Percentiles rank a stretch among this genome's conserved stretches.
phyloP scores from a whole-genome alignment of 2,888 invertebrate species.

The Physocephala rufipes region DNA sequence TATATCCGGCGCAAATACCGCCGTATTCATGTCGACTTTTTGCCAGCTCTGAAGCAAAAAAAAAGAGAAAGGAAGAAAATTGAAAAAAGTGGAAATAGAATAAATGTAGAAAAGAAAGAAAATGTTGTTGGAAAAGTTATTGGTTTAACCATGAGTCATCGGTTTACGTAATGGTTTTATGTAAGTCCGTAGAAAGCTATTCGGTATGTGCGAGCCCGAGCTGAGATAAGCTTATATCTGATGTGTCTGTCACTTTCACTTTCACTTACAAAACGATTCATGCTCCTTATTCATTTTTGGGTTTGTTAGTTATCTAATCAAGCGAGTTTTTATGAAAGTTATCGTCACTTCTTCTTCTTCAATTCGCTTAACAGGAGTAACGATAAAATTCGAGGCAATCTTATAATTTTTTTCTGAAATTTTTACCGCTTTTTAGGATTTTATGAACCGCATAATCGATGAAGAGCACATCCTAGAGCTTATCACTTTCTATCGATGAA shows the following conservation, averaged over 20 bases:
- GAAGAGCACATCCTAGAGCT: too few species aligned
- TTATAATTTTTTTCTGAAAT: not conserved
- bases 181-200: too few species aligned
- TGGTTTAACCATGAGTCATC: too few species aligned
- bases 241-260: too few species aligned
- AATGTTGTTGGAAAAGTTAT: too few species aligned
- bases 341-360: not conserved
- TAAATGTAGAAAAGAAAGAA: not conserved
- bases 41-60: slow-evolving; percentile 79
- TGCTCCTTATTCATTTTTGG: slow-evolving; percentile 10
- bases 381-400: too few species aligned
- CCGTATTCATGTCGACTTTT: slow-evolving; percentile 81
- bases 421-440: slow-evolving; percentile 16
- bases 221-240: too few species aligned
- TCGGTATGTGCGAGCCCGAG: too few species aligned
- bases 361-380: too few species aligned
- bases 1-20: slow-evolving; percentile 91
- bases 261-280: not conserved
- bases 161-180: too few species aligned
- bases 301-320: slow-evolving; percentile 49
- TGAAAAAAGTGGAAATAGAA: slow-evolving; percentile 17
- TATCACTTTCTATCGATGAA: too few species aligned
- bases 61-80: not conserved
- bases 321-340: slow-evolving; percentile 31
- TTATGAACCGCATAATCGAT: slow-evolving; percentile 16